These are phyloP conservation scores for Mormyrus proboscirostris DNA, from an alignment of 2,797 vertebrate genomes.

Conservation along the genomic window DNA sequence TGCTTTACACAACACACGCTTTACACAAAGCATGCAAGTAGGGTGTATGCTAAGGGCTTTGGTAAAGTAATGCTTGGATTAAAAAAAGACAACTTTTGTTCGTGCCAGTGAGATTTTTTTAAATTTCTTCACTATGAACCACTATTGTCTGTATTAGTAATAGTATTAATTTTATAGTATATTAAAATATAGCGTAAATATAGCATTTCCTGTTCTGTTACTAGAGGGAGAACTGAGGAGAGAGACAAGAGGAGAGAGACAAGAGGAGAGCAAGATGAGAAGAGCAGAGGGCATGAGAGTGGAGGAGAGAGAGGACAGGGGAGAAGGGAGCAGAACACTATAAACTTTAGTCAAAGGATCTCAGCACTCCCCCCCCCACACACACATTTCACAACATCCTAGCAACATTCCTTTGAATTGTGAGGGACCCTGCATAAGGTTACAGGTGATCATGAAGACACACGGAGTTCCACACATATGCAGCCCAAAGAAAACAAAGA, in stretches of 20 bases:
- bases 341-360: not conserved
- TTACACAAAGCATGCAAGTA: not conserved
- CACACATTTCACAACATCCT: not conserved
- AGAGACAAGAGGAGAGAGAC: not conserved
- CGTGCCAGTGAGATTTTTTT: not conserved
- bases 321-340: not conserved
- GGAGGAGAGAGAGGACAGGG: not conserved
- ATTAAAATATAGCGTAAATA: not conserved
- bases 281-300: not conserved
- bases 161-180: not conserved
- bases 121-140: not conserved
- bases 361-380: not conserved
- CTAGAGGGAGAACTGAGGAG: not conserved
- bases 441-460: not conserved
- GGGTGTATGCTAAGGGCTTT: not conserved
- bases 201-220: not conserved
- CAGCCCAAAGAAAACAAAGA: not conserved
- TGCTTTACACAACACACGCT: not conserved
- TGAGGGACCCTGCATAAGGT: not conserved
- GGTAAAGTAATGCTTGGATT: not conserved
- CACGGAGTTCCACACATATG: not conserved
- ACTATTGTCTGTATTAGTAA: not conserved
- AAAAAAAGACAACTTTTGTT: not conserved
- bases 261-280: not conserved
- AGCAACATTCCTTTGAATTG: not conserved